phyloP scores from a whole-genome alignment of 1,140 invertebrate genomes.

The Phthorimaea operculella region DNA sequence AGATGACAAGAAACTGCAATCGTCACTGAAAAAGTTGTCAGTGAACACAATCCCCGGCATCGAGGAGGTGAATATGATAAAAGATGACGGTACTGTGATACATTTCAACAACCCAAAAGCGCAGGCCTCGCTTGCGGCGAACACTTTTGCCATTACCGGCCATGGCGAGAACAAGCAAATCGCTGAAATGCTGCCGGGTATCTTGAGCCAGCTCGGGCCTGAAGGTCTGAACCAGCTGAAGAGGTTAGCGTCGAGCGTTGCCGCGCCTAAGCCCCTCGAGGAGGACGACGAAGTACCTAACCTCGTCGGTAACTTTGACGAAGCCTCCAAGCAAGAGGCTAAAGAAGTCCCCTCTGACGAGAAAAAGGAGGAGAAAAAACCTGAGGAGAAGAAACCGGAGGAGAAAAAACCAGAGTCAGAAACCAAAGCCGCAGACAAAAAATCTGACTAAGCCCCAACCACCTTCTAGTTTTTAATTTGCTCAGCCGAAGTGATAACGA shows the following conservation, averaged over 20 bases:
- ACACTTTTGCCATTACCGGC: constrained; percentile 98
- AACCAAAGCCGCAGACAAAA: constrained; percentile 63
- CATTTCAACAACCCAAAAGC: constrained; percentile 99
- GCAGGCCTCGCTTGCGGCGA: constrained; percentile 97
- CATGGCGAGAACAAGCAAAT: constrained; percentile 99
- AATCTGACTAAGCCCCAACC: constrained; percentile 45
- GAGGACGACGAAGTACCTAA: constrained; percentile 97
- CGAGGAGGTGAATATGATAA: constrained; percentile 99
- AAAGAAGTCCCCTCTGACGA: constrained; percentile 74
- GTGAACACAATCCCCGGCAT: constrained; percentile 99
- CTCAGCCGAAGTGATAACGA: constrained; percentile 43
- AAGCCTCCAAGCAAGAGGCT: constrained; percentile 95
- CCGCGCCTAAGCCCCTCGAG: constrained; percentile 72
- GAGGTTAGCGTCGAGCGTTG: constrained; percentile 84
- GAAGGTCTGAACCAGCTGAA: constrained; percentile 96
- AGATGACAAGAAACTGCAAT: constrained; percentile 99
- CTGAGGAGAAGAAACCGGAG: constrained; percentile 28
- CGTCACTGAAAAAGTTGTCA: constrained; percentile 96
- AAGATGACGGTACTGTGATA: constrained; percentile 99
- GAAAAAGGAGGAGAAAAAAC: constrained; percentile 42
- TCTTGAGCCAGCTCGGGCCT: constrained; percentile 94
- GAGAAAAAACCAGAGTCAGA: constrained; percentile 49
- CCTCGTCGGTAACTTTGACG: constrained; percentile 97
- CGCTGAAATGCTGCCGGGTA: constrained; percentile 87
- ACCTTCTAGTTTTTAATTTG: constrained; percentile 56